A percentile compares a stretch with the other conserved stretches of the same genome.
Conservation (phyloP, 2,888 invertebrate species). For the Slavum lentiscoides region DNA sequence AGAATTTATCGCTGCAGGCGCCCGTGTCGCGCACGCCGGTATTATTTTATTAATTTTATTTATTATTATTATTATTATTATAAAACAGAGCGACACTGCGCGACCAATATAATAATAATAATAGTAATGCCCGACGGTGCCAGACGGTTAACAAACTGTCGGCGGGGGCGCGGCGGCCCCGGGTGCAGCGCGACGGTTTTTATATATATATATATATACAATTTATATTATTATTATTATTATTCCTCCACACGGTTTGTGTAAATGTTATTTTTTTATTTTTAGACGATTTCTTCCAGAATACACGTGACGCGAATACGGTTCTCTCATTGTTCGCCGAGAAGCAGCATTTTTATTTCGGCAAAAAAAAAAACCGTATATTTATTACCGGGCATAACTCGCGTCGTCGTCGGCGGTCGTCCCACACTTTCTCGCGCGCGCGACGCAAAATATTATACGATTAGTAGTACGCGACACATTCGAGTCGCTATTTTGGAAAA, state of each 20-base stretch:
- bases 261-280: neutral
- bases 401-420: slow-evolving; percentile 11
- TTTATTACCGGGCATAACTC: slow-evolving; percentile 12
- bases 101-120: no score
- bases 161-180: slow-evolving; percentile 18
- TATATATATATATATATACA: neutral
- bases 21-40: neutral
- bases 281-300: slow-evolving; percentile 44
- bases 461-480: no score
- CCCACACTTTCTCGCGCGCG: neutral
- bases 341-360: slow-evolving; percentile 16
- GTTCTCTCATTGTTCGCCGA: slow-evolving; percentile 31
- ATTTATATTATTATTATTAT: no score
- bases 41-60: neutral
- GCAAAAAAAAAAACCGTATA: slow-evolving; percentile 28
- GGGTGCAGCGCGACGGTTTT: slow-evolving; percentile 3
- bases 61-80: slow-evolving; percentile 23
- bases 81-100: slow-evolving; percentile 45
- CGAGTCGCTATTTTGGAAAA: no score
- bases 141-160: slow-evolving; percentile 42
- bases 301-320: neutral
- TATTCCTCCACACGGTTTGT: no score
- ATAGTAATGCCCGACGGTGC: neutral
- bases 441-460: no score
- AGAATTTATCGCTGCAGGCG: slow-evolving; percentile 24